Evolutionary conservation across 2,113 vertebrate species (phyloP), one percentile per base, ranked within the genome.

Genomic region (Taxidea taxus): DNA sequence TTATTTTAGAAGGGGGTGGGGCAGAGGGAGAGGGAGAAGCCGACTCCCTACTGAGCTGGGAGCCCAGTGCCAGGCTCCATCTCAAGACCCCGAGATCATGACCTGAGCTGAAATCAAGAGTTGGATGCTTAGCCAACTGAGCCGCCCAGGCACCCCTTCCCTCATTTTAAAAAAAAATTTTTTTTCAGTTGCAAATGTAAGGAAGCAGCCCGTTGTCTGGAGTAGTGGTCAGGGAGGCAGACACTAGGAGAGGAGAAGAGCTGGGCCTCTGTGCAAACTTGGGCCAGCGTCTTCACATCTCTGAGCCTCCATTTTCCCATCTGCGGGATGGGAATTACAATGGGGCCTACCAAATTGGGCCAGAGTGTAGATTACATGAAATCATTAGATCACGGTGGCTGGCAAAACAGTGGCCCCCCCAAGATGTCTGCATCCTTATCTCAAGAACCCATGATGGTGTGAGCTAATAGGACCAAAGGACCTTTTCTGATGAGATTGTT

Each of bases 231-330:
- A 60, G 47, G 14, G 47, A 56, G 16, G 0, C 37, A 37, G 77
- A 49, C 6, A 8, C 62, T 21, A 42, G 86, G 7, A 9, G 12
- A 82, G 80, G 42, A 37, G 2, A n/a, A 49, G 29, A 16, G 34
- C 7, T 60, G 47, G 3, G 25, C 51, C 39, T 7, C 47, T 13
- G 42, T 2, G 7, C 81, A 34, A 10, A 60, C n/a, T 15, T 8
- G 4, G n/a, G n/a, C 31, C 4, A 2, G 27, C 10, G 72, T 47
- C 29, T 39, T 34, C n/a, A 1, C 0, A 0, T 44, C 78, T 56
- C 70, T 44, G 51, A n/a, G 93, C 80, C 54, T 95, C 62, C 12
- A 47, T 72, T 72, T 86, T 78, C 51, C 29, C 16, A 10, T 29
- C 94, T 49, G 1, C 15, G 51, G 77, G 88, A 51, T 15, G 51